A percentile compares a stretch with the other conserved stretches of the same genome.
phyloP scores from a whole-genome alignment of 2,113 vertebrate species.

The Rutilus rutilus region DNA sequence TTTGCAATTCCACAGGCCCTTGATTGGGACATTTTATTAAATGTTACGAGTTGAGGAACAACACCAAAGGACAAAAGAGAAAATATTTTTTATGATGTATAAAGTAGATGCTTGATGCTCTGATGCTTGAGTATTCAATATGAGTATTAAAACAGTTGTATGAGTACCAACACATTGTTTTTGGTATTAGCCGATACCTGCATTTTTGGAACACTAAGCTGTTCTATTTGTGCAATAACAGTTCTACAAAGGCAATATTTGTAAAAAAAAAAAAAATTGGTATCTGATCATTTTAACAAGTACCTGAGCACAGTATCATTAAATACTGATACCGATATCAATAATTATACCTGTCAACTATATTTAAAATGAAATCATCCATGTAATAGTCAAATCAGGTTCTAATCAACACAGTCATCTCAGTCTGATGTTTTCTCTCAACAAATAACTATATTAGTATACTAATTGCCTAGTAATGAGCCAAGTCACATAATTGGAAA shows the following conservation, averaged over 20 bases:
- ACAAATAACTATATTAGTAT: conserved; percentile 50
- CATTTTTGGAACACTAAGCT: background rate
- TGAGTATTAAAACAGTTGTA: background rate
- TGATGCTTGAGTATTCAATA: background rate
- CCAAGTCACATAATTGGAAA: conserved; percentile 45
- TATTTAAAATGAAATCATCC: conserved; percentile 45
- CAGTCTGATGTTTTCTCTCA: conserved; percentile 22
- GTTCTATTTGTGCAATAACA: background rate
- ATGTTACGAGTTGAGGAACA: background rate
- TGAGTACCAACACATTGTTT: background rate
- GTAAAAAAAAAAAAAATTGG: too few relatives aligned
- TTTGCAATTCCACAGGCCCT: background rate
- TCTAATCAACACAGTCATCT: conserved; percentile 52
- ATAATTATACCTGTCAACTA: conserved; percentile 22
- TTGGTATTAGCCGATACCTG: background rate
- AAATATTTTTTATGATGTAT: background rate
- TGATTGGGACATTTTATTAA: background rate
- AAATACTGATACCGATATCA: background rate
- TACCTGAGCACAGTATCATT: background rate
- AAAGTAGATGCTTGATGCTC: background rate
- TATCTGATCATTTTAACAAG: background rate
- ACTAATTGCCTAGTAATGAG: conserved; percentile 51
- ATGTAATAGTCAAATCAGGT: conserved; percentile 40
- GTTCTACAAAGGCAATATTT: background rate
- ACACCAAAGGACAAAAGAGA: background rate